Evolutionary conservation across 2,888 invertebrate species (phyloP).

Genomic region (Bugula neritina): DNA sequence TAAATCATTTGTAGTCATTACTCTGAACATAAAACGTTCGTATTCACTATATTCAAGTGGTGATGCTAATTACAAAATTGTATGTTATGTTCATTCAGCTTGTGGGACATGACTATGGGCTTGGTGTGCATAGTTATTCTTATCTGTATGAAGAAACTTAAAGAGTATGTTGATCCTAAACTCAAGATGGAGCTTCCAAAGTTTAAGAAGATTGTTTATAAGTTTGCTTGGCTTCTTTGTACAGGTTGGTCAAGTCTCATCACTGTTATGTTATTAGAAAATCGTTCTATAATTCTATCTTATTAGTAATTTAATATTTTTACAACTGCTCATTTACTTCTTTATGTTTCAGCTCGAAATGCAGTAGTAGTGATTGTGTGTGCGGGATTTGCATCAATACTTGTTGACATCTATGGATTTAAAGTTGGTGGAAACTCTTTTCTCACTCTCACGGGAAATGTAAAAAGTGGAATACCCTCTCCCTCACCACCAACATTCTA

Average conservation of each 20-base stretch:
- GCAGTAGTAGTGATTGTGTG: slow-evolving; percentile 31
- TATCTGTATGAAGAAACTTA: slow-evolving; percentile 50
- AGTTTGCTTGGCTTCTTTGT: slow-evolving; percentile 27
- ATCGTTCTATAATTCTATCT: too few species aligned
- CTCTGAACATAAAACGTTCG: background rate
- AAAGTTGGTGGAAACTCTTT: slow-evolving; percentile 16
- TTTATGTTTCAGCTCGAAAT: slow-evolving; percentile 33
- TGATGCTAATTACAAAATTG: too few species aligned
- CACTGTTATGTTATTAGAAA: background rate
- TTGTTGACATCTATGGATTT: slow-evolving; percentile 27
- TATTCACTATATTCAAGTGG: too few species aligned
- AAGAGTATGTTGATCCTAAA: slow-evolving; percentile 19
- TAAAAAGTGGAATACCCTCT: slow-evolving; percentile 42
- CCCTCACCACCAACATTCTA: slow-evolving; percentile 40
- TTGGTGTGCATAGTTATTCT: slow-evolving; percentile 67
- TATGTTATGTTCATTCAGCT: slow-evolving; percentile 37
- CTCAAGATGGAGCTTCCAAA: slow-evolving; percentile 17
- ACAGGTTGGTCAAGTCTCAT: slow-evolving; percentile 22
- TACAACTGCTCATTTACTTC: too few species aligned
- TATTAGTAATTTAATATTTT: too few species aligned
- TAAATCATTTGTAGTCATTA: background rate
- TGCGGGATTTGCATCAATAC: slow-evolving; percentile 29
- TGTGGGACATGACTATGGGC: slow-evolving; percentile 69
- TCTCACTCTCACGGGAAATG: slow-evolving; percentile 40
- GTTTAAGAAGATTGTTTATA: slow-evolving; percentile 15